Percentiles rank a stretch among this genome's conserved stretches.
These are phyloP conservation scores for Amorpha juglandis DNA, from an alignment of 2,888 invertebrate genomes.

Conservation along the genomic window DNA sequence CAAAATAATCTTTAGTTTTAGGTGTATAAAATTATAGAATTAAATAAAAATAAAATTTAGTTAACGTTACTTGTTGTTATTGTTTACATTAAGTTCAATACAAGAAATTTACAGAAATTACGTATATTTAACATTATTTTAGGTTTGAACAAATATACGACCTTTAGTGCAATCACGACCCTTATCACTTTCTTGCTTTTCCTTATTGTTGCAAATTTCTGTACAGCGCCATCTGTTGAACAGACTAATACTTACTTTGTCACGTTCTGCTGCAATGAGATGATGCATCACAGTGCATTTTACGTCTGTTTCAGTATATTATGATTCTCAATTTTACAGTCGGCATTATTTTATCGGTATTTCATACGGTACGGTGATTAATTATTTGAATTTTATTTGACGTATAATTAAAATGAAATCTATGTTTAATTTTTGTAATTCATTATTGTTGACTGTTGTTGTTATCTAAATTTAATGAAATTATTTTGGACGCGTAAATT, in stretches of 20 bases:
- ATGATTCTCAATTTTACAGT: background rate
- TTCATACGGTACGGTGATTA: background rate
- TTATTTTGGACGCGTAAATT: background rate
- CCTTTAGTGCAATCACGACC: constrained; percentile 43
- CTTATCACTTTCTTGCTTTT: constrained; percentile 33
- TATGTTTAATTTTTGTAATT: background rate
- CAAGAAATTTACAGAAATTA: background rate
- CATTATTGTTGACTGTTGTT: background rate
- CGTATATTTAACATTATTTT: constrained; percentile 3
- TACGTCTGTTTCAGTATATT: constrained; percentile 16
- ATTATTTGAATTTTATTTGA: background rate
- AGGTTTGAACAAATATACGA: constrained; percentile 38
- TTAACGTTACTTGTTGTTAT: too few relatives aligned
- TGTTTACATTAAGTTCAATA: too few relatives aligned
- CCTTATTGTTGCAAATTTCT: constrained; percentile 36
- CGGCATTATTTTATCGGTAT: background rate
- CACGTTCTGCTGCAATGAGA: constrained; percentile 48
- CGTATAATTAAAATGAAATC: background rate
- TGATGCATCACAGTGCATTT: constrained; percentile 47
- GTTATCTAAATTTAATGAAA: background rate
- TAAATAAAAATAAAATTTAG: too few relatives aligned
- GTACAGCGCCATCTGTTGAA: constrained; percentile 63
- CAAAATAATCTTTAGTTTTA: background rate
- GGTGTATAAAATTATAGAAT: too few relatives aligned
- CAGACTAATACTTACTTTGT: constrained; percentile 50